Conservation (phyloP, 2,113 vertebrate species). For the Corythoichthys haematopterus region DNA sequence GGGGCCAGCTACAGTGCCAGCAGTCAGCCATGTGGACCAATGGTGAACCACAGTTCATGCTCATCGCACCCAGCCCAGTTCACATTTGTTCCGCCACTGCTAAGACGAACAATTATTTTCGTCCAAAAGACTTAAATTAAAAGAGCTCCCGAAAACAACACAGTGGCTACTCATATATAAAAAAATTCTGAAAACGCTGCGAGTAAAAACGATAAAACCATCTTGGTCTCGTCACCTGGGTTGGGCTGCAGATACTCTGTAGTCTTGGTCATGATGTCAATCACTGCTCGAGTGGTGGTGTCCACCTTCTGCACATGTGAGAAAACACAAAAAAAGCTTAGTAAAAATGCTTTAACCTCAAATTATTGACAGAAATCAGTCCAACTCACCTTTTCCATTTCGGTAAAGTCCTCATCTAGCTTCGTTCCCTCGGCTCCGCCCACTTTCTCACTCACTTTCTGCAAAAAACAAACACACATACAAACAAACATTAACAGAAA, state of each 20-base stretch:
- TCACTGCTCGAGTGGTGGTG: conserved; percentile 86
- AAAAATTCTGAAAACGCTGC: no score
- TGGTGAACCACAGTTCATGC: no score
- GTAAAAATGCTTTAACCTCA: not conserved
- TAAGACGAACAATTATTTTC: no score
- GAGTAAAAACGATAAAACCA: not conserved
- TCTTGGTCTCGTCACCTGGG: conserved; percentile 76
- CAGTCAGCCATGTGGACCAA: no score
- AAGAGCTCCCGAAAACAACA: no score
- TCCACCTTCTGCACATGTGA: conserved; percentile 83
- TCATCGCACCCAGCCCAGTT: no score
- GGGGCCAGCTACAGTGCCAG: no score
- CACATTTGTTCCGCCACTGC: no score
- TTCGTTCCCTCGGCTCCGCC: conserved; percentile 95
- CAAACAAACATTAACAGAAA: not conserved
- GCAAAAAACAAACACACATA: conserved; percentile 46
- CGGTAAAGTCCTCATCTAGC: conserved; percentile 92
- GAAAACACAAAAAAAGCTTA: not conserved
- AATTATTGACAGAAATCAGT: not conserved
- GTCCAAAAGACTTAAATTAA: no score
- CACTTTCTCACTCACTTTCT: conserved; percentile 97
- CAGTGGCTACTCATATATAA: no score
- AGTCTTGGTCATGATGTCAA: conserved; percentile 97
- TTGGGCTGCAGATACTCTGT: conserved; percentile 98
- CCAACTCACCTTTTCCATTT: conserved; percentile 87